Percentiles rank a stretch among this genome's conserved stretches.
phyloP scores from a whole-genome alignment of 2,113 vertebrate genomes.

The Eurypyga helias region DNA sequence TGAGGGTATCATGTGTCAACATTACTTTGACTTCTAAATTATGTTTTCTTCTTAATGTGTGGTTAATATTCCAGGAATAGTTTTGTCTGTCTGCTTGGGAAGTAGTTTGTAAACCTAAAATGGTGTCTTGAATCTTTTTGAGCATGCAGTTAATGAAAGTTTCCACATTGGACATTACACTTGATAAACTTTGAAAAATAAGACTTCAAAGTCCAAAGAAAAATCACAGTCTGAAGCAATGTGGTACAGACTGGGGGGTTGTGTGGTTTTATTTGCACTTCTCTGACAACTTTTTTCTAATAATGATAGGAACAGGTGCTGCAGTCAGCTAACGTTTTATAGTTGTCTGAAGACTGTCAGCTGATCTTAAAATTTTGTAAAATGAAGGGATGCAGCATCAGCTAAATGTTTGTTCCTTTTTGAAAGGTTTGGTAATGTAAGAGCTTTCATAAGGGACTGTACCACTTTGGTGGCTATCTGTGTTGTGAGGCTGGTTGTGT shows the following conservation, averaged over 20 bases:
- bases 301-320: background rate
- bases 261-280: background rate
- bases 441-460: background rate
- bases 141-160: background rate
- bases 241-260: fast-evolving
- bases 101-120: background rate
- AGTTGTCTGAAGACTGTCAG: background rate
- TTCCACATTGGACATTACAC: background rate
- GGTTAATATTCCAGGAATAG: background rate
- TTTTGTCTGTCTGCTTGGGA: background rate
- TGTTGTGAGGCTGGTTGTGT: background rate
- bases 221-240: background rate
- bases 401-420: background rate
- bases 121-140: background rate
- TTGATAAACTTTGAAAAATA: background rate
- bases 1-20: background rate
- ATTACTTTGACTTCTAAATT: background rate
- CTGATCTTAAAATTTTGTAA: background rate
- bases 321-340: background rate
- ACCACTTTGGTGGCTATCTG: background rate
- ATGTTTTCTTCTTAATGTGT: background rate
- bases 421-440: background rate
- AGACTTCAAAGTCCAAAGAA: background rate
- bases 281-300: background rate
- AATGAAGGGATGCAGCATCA: background rate